These are phyloP conservation scores for Lucilia sericata DNA, from an alignment of 1,140 invertebrate genomes.

Conservation along the genomic window DNA sequence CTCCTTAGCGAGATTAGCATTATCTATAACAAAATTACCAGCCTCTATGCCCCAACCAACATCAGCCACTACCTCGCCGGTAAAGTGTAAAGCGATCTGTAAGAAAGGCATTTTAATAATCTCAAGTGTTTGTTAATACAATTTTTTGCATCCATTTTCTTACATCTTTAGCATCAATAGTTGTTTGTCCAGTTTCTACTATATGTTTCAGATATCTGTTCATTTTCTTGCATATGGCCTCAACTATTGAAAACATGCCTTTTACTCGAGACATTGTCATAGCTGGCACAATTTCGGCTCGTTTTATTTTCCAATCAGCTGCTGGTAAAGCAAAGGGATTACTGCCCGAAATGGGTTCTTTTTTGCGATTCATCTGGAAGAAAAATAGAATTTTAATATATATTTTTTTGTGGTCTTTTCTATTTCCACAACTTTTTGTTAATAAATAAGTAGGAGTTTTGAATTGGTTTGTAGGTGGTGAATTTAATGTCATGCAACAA, in stretches of 20 bases:
- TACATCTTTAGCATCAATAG: constrained; percentile 58
- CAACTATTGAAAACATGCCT: constrained; percentile 24
- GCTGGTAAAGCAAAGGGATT: constrained; percentile 69
- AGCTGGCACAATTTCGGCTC: constrained; percentile 70
- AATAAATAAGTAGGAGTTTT: background rate
- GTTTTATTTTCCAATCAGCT: constrained; percentile 70
- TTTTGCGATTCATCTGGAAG: constrained; percentile 49
- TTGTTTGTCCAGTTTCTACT: background rate
- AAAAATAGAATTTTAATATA: no score
- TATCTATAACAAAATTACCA: constrained; percentile 51
- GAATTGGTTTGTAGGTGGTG: no score
- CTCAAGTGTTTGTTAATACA: no score
- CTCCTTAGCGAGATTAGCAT: background rate
- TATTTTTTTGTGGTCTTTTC: no score
- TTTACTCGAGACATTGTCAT: constrained; percentile 64
- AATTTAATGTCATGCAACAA: no score
- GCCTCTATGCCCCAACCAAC: constrained; percentile 70
- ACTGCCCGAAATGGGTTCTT: constrained; percentile 65
- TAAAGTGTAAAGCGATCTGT: constrained; percentile 66
- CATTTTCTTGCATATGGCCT: constrained; percentile 40
- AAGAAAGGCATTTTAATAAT: no score
- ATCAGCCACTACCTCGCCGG: constrained; percentile 69
- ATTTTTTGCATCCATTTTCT: no score
- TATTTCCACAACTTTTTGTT: background rate
- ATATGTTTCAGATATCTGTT: background rate